Evolutionary conservation across 2,888 invertebrate species (phyloP), one percentile per base, ranked within the genome.

Genomic region (Drosophila tanythrix): DNA sequence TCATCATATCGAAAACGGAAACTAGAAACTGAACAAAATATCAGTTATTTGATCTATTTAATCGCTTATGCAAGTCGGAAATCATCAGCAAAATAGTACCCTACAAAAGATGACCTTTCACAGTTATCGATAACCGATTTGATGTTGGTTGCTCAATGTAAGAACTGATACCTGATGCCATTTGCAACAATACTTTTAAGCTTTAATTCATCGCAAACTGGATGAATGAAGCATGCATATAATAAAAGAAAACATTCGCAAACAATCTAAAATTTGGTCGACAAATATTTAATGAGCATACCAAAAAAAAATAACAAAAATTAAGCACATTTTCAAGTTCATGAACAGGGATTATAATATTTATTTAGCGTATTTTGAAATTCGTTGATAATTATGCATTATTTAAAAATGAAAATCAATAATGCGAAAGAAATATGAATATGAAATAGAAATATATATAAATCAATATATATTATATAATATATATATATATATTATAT

Each of bases 351-450:
- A 48, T n/a, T 11, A 36, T 36, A 21, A 11, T 53, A 61, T 57
- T 66, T 67, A 58, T 31, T 35, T 55, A 62, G 27, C 27, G 52
- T 62, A 63, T 62, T 57, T 53, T 31, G 10, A 48, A 40, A 27
- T 11, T 55, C 38, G 31, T 58, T 31, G 40, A 51, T 51, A 52
- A 46, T 53, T 13, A 60, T n/a, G 46, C 21, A n/a, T 15, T 46
- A 7, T 46, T 31, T 15, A 36, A 10, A 29, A 21, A 35, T n/a
- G 35, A 29, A 35, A 46, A 55, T 36, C 10, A 55, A 46, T 46
- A 7, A 25, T 18, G 27, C 36, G 6, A 35, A n/a, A n/a, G 6
- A 0, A 35, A 60, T 33, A 55, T 38, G 15, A n/a, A n/a, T n/a
- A n/a, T n/a, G n/a, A n/a, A n/a, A n/a, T n/a, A n/a, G n/a, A n/a